These are phyloP conservation scores for Steinernema scapterisci DNA, from an alignment of 2,888 invertebrate genomes.

Conservation along the genomic window DNA sequence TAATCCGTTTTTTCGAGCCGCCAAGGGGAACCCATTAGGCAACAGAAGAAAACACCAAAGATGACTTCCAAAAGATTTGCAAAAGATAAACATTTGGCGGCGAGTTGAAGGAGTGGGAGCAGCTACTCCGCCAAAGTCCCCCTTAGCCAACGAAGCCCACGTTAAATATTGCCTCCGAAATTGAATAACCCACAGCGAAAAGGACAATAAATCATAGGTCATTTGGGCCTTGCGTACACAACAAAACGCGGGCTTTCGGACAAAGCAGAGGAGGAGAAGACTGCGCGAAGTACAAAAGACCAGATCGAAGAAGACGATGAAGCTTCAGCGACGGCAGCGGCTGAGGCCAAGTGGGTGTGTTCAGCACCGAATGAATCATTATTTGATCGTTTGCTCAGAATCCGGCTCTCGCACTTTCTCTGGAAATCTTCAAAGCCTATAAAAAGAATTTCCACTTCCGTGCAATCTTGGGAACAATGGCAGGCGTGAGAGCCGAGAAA, in stretches of 20 bases:
- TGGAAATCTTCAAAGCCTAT: not conserved
- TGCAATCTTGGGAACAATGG: constrained; percentile 14
- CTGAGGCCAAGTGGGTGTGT: not conserved
- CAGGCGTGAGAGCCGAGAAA: not conserved
- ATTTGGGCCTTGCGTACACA: not conserved
- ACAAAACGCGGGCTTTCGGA: not conserved
- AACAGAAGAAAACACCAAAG: too few relatives aligned
- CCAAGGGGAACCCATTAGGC: too few relatives aligned
- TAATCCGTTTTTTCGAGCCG: too few relatives aligned
- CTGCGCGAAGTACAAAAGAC: constrained; percentile 17
- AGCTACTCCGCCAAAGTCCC: too few relatives aligned
- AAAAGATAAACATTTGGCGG: too few relatives aligned
- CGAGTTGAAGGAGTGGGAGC: too few relatives aligned
- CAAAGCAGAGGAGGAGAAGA: not conserved
- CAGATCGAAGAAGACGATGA: not conserved
- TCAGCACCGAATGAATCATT: not conserved
- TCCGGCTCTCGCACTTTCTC: not conserved
- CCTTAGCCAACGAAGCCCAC: too few relatives aligned
- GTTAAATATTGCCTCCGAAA: not conserved
- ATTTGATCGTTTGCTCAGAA: not conserved
- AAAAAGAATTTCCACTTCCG: constrained; percentile 16
- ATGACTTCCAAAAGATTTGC: too few relatives aligned
- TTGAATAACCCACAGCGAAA: not conserved
- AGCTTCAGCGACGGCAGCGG: not conserved
- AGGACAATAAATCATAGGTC: constrained; percentile 19